Evolutionary conservation across 2,797 vertebrate species (phyloP).

Genomic region (Gymnoscopelus braueri): DNA sequence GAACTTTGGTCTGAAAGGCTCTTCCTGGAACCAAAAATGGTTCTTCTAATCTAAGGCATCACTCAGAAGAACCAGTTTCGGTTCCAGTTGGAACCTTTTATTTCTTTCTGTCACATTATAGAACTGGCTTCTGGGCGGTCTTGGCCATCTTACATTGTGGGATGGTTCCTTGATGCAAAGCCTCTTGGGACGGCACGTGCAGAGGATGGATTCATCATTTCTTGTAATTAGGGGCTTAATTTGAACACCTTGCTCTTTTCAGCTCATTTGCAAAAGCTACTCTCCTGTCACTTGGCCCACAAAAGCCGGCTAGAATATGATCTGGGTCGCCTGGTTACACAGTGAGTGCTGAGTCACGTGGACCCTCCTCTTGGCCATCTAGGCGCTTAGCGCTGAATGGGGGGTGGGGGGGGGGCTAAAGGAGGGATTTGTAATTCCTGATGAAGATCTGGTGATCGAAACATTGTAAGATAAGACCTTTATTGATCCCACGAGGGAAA

Average conservation of each 20-base stretch:
- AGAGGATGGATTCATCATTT: conserved; percentile 60
- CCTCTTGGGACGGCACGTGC: conserved; percentile 51
- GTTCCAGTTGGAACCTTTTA: no score
- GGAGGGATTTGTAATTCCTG: no score
- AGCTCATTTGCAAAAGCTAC: conserved; percentile 64
- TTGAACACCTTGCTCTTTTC: conserved; percentile 71
- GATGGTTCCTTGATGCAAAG: conserved; percentile 26
- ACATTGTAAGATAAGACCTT: no score
- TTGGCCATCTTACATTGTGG: conserved; percentile 13
- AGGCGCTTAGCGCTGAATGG: conserved; percentile 36
- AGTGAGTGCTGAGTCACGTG: conserved; percentile 49
- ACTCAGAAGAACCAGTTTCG: no score
- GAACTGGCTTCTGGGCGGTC: conserved; percentile 14
- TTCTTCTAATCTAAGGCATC: conserved; percentile 10
- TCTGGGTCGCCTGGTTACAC: conserved; percentile 68
- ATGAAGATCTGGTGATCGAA: no score
- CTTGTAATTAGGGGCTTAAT: conserved; percentile 74
- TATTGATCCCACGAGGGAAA: no score
- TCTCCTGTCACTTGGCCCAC: conserved; percentile 77
- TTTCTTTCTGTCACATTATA: conserved; percentile 25
- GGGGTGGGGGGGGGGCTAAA: background rate
- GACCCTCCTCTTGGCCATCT: conserved; percentile 44
- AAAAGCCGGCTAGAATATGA: conserved; percentile 61
- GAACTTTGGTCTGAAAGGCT: no score
- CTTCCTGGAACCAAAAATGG: background rate